Evolutionary conservation across 2,888 invertebrate genomes (phyloP), one percentile per base, ranked within the genome.

Genomic region (Isoperla grammatica): DNA sequence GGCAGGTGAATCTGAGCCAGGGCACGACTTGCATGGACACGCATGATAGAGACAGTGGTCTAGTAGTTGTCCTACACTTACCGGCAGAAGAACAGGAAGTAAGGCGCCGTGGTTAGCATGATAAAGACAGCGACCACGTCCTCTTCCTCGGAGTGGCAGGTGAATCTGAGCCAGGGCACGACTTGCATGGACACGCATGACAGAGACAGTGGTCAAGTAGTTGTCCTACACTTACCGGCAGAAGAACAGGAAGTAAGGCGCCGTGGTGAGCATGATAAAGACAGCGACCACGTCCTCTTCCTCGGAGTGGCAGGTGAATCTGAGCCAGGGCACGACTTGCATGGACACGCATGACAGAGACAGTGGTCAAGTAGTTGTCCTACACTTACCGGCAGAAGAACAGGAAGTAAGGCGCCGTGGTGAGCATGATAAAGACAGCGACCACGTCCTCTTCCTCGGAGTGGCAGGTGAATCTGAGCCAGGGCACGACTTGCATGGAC

Each of bases 261-360:
- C n/a, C n/a, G n/a, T n/a, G n/a, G 93, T 91, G 23, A 97, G 78
- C 88, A 97, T 95, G 11, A 95, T 94, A 61, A 93, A 82, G 2
- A 97, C 89, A 0, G 93, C 91, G 1, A 96, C 81, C 63, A 90
- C 85, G 71, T 98, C 48, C 48, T 23, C 19, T 17, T 17, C 48
- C 48, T 15, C 13, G 5, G 22, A 48, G 15, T 15, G 22, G 15
- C 22, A 20, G 12, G 20, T 48, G 48, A 17, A 9, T 17, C 19
- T n/a, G 19, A 48, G 22, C 8, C 6, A 48, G 35, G 23, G 22
- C 40, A 29, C 29, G 5, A 29, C 29, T n/a, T n/a, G n/a, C n/a
- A n/a, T n/a, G n/a, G n/a, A n/a, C n/a, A n/a, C n/a, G n/a, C n/a
- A n/a, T n/a, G n/a, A n/a, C n/a, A n/a, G n/a, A n/a, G n/a, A n/a